Evolutionary conservation across 2,797 vertebrate species (phyloP), one percentile per base, ranked within the genome.

Genomic region (Acanthopagrus latus): DNA sequence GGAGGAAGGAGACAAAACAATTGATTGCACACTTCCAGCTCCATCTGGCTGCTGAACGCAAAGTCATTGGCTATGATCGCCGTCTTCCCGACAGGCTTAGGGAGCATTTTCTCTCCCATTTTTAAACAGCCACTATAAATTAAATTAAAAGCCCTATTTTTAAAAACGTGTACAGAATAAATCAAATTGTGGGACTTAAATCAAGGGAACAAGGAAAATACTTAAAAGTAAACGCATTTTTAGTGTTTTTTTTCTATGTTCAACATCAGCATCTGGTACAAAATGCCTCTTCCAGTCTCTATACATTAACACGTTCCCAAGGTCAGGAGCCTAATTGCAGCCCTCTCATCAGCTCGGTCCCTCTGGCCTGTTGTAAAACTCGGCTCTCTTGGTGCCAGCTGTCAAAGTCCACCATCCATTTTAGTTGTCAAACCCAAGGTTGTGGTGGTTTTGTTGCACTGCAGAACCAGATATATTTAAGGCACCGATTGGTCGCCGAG

Each of bases 401-500:
- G 13, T 58, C 71, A 63, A 51, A 59, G 29, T 51, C 65, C 63
- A 18, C 14, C 55, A 85, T 81, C 33, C 1, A 21, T 83, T 85
- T 18, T 7, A 50, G 20, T 64, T 70, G 76, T 83, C 84, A 77
- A 67, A 64, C 21, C 50, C 60, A 86, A 83, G 84, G 81, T 79
- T 67, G 79, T 29, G 51, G 72, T 64, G 46, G 44, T 62, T 38
- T 71, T 74, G 64, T 71, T 76, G 71, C n/a, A 25, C 29, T n/a
- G 41, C 58, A 64, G 57, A 73, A 55, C 29, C 57, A 11, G 23
- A 71, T 66, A 80, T 74, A 87, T 90, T 83, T 69, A 68, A 77
- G 82, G 63, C 60, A 33, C 47, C 80, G 76, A 89, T 89, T 75
- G 74, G 70, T 74, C 18, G 51, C 74, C 80, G 76, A 91, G 80